A percentile compares a stretch with the other conserved stretches of the same genome.
phyloP scores from a whole-genome alignment of 2,113 vertebrate genomes.

The Oryzias javanicus region DNA sequence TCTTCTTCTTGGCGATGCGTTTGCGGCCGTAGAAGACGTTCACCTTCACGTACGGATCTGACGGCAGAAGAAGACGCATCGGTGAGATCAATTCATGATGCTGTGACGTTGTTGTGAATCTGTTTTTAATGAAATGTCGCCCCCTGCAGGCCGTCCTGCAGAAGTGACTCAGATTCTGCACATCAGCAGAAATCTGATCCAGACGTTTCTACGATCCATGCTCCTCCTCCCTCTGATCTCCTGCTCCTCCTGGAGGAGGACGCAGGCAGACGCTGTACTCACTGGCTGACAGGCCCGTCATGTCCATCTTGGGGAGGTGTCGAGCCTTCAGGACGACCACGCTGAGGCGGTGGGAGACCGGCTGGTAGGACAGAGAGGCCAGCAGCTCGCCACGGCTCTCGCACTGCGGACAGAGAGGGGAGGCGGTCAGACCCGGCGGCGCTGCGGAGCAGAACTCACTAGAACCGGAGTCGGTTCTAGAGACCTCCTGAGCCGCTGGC shows the following conservation, averaged over 20 bases:
- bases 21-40: slow-evolving; percentile 95
- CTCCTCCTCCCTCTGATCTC: not conserved
- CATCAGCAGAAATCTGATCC: too few species aligned
- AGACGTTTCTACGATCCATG: too few species aligned
- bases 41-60: slow-evolving; percentile 97
- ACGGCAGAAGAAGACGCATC: not conserved
- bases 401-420: slow-evolving; percentile 73
- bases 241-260: not conserved
- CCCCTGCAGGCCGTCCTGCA: too few species aligned
- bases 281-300: slow-evolving; percentile 97
- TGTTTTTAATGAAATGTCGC: too few species aligned
- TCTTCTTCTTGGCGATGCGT: slow-evolving; percentile 97
- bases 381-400: slow-evolving; percentile 90
- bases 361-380: slow-evolving; percentile 94
- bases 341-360: slow-evolving; percentile 92
- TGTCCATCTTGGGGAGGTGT: slow-evolving; percentile 96
- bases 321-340: slow-evolving; percentile 96
- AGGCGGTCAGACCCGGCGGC: too few species aligned
- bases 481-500: too few species aligned
- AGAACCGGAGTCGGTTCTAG: too few species aligned
- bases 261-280: slow-evolving; percentile 61
- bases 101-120: too few species aligned
- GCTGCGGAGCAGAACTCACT: too few species aligned
- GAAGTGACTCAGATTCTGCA: too few species aligned
- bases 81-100: too few species aligned